phyloP scores from a whole-genome alignment of 2,888 invertebrate genomes.

The Ptycholaimellus sp. region DNA sequence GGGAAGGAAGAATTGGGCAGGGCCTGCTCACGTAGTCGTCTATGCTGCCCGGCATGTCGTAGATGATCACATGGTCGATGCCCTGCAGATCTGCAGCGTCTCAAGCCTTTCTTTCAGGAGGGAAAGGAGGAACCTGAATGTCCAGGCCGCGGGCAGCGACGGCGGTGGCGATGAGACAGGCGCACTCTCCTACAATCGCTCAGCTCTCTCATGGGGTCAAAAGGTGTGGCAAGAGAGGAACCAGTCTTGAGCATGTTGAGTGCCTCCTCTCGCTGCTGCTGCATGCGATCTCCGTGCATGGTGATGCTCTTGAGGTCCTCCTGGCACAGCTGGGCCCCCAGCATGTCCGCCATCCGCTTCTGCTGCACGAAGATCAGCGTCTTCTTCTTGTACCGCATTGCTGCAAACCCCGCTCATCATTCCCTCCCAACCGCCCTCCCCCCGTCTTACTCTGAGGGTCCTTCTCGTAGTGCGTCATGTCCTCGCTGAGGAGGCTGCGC shows the following conservation, averaged over 20 bases:
- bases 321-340: slow-evolving; percentile 55
- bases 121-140: too few relatives aligned
- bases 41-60: slow-evolving; percentile 29
- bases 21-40: too few relatives aligned
- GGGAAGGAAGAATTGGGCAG: too few relatives aligned
- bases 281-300: slow-evolving; percentile 47
- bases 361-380: slow-evolving; percentile 61
- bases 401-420: too few relatives aligned
- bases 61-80: too few relatives aligned
- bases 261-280: slow-evolving; percentile 45
- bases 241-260: slow-evolving; percentile 45
- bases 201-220: too few relatives aligned
- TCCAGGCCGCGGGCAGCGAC: slow-evolving; percentile 59
- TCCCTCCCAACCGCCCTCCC: too few relatives aligned
- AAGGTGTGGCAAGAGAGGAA: too few relatives aligned
- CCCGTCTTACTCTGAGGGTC: too few relatives aligned
- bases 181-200: too few relatives aligned
- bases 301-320: slow-evolving; percentile 44
- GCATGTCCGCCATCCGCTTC: slow-evolving; percentile 64
- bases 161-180: slow-evolving; percentile 57
- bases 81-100: too few relatives aligned
- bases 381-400: slow-evolving; percentile 3
- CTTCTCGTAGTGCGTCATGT: slow-evolving; percentile 10
- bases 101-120: too few relatives aligned
- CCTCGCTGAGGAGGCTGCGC: slow-evolving; percentile 38